phyloP scores from a whole-genome alignment of 2,797 vertebrate species.

The Nothura maculosa region DNA sequence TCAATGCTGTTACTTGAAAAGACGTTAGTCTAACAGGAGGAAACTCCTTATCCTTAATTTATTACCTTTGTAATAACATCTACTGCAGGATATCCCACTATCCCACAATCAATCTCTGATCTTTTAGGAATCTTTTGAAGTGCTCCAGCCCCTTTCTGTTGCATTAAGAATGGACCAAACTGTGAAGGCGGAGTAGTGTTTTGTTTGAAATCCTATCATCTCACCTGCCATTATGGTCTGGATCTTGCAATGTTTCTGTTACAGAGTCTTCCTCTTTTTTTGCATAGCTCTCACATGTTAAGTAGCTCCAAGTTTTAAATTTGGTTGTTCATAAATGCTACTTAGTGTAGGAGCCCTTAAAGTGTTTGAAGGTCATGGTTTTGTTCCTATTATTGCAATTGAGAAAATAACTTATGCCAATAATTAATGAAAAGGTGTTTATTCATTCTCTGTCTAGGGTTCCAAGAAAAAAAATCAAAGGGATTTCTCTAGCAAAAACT shows the following conservation, averaged over 20 bases:
- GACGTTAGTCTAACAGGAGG: not conserved
- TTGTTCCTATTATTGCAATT: conserved; percentile 4
- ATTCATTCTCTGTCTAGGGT: not conserved
- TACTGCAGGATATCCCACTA: not conserved
- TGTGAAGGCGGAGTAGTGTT: not conserved
- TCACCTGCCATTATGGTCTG: not conserved
- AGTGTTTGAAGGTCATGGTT: not conserved
- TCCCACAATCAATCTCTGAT: not conserved
- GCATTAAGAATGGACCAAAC: not conserved
- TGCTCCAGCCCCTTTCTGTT: not conserved
- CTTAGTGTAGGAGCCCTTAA: not conserved
- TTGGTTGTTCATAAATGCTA: not conserved
- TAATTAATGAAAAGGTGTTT: conserved; percentile 31
- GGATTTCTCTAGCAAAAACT: not conserved
- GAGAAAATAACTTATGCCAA: conserved; percentile 24
- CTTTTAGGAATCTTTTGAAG: not conserved
- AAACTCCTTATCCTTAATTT: not conserved
- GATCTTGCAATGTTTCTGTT: not conserved
- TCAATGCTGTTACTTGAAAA: not conserved
- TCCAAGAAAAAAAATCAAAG: not conserved
- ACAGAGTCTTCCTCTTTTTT: not conserved
- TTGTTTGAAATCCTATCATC: not conserved
- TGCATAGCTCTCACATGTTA: not conserved
- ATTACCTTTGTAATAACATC: not conserved
- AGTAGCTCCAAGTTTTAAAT: not conserved